Evolutionary conservation across 1,140 invertebrate species (phyloP).

Genomic region (Trichomalopsis sarcophagae): DNA sequence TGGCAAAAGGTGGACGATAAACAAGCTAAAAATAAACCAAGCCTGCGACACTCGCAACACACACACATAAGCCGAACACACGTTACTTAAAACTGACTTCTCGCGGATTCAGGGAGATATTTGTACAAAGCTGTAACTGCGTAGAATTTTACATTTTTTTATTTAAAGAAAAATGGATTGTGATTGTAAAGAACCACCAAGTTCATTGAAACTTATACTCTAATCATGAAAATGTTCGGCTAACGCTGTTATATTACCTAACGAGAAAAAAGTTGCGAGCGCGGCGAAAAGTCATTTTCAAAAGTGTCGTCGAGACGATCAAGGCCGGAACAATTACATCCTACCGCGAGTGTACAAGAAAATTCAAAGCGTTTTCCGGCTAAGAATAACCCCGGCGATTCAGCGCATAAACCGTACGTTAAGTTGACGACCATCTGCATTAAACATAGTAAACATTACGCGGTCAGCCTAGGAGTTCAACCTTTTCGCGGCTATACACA

Average conservation of each 20-base stretch:
- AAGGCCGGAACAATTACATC: background rate
- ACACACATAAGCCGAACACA: background rate
- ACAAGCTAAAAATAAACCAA: conserved; percentile 30
- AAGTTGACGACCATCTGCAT: background rate
- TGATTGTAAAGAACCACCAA: too few species aligned
- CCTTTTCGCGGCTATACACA: background rate
- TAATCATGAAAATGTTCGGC: background rate
- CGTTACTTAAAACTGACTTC: background rate
- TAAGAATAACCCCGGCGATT: too few species aligned
- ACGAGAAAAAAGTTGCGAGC: background rate
- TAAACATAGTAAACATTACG: background rate
- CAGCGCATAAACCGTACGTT: background rate
- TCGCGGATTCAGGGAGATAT: background rate
- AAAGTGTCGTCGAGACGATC: background rate
- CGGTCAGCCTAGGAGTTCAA: too few species aligned
- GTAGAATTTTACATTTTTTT: background rate
- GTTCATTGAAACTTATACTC: background rate
- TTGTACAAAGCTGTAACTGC: too few species aligned
- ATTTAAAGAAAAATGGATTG: background rate
- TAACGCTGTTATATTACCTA: background rate
- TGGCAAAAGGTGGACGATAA: conserved; percentile 20
- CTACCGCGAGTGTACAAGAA: background rate
- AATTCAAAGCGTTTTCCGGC: background rate
- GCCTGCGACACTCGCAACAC: background rate
- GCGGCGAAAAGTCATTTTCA: background rate